Evolutionary conservation across 2,888 invertebrate genomes (phyloP), one percentile per base, ranked within the genome.

Genomic region (Allacma fusca): DNA sequence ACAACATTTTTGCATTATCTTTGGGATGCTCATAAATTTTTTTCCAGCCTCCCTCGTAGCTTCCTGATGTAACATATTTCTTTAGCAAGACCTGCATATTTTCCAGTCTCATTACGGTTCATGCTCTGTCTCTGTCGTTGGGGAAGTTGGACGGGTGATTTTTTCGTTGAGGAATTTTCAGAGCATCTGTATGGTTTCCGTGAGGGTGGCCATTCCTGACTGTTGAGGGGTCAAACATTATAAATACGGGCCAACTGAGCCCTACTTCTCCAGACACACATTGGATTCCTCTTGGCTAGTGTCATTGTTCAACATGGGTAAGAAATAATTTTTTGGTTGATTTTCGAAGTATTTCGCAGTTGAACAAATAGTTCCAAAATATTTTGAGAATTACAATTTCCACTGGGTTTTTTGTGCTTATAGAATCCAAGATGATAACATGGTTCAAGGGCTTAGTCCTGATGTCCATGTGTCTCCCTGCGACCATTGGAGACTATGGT

Each of bases 391-490:
- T 57, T 9, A 21, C 13, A 57, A 57, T 57, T n/a, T 24, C 26
- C 21, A 24, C 2, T 62, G 62, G 59, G n/a, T 77, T 67, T 19
- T 75, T 40, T 79, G 70, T 68, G 50, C 76, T 75, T 81, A 76
- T 69, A 74, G 78, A 73, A 29, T 68, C 24, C 79, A 81, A 80
- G 76, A 81, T 81, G 81, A 50, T 50, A 2, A 80, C 71, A 77
- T 80, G 79, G 78, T 79, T 81, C 73, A 74, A 71, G 74, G 77
- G 68, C 44, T 68, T 79, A 68, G 78, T 80, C 78, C 78, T 80
- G 78, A 78, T 81, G 68, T 80, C 80, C 78, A 74, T 80, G 81
- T 80, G 79, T 78, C 80, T 81, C 78, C 80, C 80, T 79, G 80
- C 76, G 76, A 76, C 80, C 72, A 59, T 79, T 78, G 81, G 81